A percentile compares a stretch with the other conserved stretches of the same genome.
Conservation (phyloP, 2,113 vertebrate genomes). For the Columba janthina region DNA sequence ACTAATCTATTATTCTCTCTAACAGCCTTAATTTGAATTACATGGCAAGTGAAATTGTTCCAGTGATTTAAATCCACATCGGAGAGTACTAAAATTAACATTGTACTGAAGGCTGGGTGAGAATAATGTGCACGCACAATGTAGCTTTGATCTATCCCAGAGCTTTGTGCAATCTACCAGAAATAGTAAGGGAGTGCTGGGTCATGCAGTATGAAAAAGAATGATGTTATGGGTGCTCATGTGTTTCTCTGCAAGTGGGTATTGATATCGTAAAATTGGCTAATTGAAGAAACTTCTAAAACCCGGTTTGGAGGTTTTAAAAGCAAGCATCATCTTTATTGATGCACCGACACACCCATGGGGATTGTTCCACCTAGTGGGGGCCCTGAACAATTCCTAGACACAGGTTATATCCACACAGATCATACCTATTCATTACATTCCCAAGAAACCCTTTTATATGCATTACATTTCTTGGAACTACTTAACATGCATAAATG, state of each 20-base stretch:
- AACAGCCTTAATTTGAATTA: not conserved
- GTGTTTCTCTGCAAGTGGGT: not conserved
- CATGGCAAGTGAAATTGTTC: not conserved
- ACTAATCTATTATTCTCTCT: not conserved
- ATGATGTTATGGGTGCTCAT: not conserved
- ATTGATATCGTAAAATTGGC: too few relatives aligned
- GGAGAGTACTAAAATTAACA: constrained; percentile 32
- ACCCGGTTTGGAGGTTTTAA: too few relatives aligned
- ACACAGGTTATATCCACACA: too few relatives aligned
- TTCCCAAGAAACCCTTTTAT: too few relatives aligned
- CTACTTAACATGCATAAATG: too few relatives aligned
- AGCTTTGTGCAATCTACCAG: not conserved
- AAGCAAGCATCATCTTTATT: too few relatives aligned
- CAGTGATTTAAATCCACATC: constrained; percentile 17
- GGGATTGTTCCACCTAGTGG: too few relatives aligned
- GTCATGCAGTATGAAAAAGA: not conserved
- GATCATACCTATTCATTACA: too few relatives aligned
- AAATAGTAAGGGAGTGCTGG: not conserved
- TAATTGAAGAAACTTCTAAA: too few relatives aligned
- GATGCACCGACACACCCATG: too few relatives aligned
- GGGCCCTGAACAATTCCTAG: too few relatives aligned
- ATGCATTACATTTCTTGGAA: too few relatives aligned
- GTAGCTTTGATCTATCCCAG: not conserved
- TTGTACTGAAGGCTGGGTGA: not conserved
- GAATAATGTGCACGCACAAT: not conserved